phyloP scores from a whole-genome alignment of 2,888 invertebrate species.

The Geophilus truncorum region DNA sequence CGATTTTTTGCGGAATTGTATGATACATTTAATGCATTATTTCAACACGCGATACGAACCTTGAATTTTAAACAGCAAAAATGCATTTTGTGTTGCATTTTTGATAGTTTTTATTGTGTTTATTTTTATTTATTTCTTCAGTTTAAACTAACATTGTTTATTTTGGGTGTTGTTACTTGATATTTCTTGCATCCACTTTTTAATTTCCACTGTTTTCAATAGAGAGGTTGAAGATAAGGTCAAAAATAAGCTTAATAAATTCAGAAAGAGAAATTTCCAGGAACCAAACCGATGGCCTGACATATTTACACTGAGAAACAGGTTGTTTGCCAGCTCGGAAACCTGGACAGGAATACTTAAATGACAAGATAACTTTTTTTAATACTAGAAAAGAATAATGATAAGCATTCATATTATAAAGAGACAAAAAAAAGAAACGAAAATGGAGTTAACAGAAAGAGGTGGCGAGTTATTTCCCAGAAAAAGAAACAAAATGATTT shows the following conservation, averaged over 20 bases:
- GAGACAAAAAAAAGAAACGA: background rate
- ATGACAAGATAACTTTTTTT: background rate
- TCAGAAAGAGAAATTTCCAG: background rate
- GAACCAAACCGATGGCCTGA: background rate
- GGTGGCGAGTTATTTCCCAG: background rate
- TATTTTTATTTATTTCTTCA: background rate
- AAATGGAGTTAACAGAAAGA: background rate
- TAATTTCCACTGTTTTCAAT: background rate
- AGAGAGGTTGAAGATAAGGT: background rate
- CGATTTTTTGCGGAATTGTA: background rate
- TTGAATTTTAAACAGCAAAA: too few species aligned
- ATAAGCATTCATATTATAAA: background rate
- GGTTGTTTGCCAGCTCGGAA: background rate
- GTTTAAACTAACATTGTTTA: too few species aligned
- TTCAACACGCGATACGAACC: too few species aligned
- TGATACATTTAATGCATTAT: too few species aligned
- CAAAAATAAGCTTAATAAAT: background rate
- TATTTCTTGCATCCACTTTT: background rate
- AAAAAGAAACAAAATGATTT: background rate
- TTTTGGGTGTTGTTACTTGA: background rate
- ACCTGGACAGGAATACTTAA: background rate
- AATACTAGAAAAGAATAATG: background rate
- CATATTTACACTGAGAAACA: conserved; percentile 2
- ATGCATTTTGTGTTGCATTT: too few species aligned
- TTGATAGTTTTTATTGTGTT: background rate